A percentile compares a stretch with the other conserved stretches of the same genome.
phyloP scores from a whole-genome alignment of 2,797 vertebrate genomes.

The Betta splendens region DNA sequence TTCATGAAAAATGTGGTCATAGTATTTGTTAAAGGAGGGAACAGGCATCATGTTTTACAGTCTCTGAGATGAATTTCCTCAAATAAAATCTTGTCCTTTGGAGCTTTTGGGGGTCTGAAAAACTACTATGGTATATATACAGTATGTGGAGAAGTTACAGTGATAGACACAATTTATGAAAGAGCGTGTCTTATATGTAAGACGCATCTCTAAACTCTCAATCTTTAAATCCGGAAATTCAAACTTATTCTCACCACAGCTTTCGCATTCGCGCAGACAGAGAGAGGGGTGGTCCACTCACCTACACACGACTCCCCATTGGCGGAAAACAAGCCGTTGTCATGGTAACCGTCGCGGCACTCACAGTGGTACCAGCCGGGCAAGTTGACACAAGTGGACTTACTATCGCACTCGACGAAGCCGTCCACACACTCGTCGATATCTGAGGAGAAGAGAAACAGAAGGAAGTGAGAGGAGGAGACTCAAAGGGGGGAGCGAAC shows the following conservation, averaged over 20 bases:
- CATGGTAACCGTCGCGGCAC: slow-evolving; percentile 97
- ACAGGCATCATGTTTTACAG: background rate
- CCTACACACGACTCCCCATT: slow-evolving; percentile 97
- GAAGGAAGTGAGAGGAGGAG: background rate
- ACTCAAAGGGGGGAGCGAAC: background rate
- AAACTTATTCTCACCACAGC: background rate
- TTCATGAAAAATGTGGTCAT: too few species aligned
- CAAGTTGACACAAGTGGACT: slow-evolving; percentile 96
- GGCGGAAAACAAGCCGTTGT: slow-evolving; percentile 96
- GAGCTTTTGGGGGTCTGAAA: too few species aligned
- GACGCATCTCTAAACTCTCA: slow-evolving; percentile 2
- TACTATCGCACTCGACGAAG: slow-evolving; percentile 97
- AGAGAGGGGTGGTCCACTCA: slow-evolving; percentile 74
- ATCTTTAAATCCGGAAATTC: background rate
- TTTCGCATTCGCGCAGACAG: background rate
- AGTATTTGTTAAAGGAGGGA: background rate
- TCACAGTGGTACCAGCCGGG: slow-evolving; percentile 99
- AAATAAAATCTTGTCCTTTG: background rate
- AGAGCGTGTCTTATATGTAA: background rate
- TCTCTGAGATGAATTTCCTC: background rate
- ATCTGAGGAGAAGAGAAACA: slow-evolving; percentile 76
- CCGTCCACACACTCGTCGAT: slow-evolving; percentile 97
- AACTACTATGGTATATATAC: too few species aligned
- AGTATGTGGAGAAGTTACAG: too few species aligned
- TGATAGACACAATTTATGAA: background rate